These are phyloP conservation scores for Myotis yumanensis DNA, from an alignment of 2,113 vertebrate genomes.

Conservation along the genomic window DNA sequence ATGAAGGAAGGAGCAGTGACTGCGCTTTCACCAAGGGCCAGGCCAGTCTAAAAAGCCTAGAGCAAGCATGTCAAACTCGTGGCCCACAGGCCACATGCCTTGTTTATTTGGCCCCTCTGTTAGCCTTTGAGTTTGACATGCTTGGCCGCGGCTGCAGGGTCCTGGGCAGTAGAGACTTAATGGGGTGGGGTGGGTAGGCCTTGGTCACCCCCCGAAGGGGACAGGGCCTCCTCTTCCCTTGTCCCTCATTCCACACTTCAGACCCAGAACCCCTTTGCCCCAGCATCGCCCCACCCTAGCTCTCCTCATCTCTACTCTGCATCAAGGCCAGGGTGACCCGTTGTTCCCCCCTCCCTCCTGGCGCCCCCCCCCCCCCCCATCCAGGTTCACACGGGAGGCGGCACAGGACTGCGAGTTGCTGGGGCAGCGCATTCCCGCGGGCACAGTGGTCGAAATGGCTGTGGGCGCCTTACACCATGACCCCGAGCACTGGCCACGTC, in stretches of 20 bases:
- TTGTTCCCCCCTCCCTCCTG: neutral
- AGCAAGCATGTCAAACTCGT: neutral
- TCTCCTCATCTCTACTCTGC: neutral
- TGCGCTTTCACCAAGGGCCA: neutral
- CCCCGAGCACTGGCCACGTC: constrained; percentile 90
- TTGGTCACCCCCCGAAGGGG: neutral
- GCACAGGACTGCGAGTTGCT: constrained; percentile 88
- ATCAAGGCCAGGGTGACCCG: neutral
- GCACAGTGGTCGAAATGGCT: constrained; percentile 88
- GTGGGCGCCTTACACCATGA: constrained; percentile 91
- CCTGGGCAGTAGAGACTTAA: neutral
- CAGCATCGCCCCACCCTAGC: fast-evolving
- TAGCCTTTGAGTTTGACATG: too few relatives aligned
- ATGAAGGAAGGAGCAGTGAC: too few relatives aligned
- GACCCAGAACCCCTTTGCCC: neutral
- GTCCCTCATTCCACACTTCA: neutral
- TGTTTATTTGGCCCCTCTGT: too few relatives aligned
- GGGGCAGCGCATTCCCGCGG: constrained; percentile 89
- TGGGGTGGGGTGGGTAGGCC: neutral
- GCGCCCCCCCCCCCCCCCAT: fast-evolving
- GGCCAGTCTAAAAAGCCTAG: neutral
- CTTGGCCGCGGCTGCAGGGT: neutral
- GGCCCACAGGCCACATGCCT: too few relatives aligned
- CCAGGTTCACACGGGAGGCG: constrained; percentile 90
- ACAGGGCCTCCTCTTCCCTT: neutral